These are phyloP conservation scores for Thumatha senex DNA, from an alignment of 2,888 invertebrate genomes.

Conservation along the genomic window DNA sequence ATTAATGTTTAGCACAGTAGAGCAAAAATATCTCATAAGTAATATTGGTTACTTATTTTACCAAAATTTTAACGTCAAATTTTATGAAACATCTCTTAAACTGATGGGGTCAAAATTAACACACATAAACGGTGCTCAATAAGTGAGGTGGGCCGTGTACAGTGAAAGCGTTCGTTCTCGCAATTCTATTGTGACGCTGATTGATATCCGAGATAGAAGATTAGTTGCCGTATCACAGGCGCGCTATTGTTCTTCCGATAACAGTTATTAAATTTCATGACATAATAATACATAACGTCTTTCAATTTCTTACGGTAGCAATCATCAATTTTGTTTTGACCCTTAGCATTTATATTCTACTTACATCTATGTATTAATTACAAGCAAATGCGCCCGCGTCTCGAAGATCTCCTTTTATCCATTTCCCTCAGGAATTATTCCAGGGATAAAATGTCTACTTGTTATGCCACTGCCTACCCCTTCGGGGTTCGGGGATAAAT, in stretches of 20 bases:
- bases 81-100: conserved; percentile 27
- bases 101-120: conserved; percentile 60
- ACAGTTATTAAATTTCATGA: conserved; percentile 54
- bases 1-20: no score
- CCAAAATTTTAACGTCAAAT: no score
- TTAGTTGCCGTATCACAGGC: conserved; percentile 56
- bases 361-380: no score
- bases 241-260: conserved; percentile 64
- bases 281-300: conserved; percentile 29
- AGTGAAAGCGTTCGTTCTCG: conserved; percentile 59
- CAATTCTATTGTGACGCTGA: conserved; percentile 68
- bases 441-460: no score
- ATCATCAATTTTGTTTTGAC: background rate
- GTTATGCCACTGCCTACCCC: no score
- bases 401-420: no score
- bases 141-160: conserved; percentile 43
- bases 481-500: no score
- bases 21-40: no score
- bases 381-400: no score
- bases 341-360: background rate
- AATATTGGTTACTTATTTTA: no score
- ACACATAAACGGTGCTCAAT: conserved; percentile 58
- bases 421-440: no score
- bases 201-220: conserved; percentile 61
- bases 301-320: conserved; percentile 7